These are phyloP conservation scores for Molossus alvarezi DNA, from an alignment of 2,797 vertebrate genomes.

Conservation along the genomic window DNA sequence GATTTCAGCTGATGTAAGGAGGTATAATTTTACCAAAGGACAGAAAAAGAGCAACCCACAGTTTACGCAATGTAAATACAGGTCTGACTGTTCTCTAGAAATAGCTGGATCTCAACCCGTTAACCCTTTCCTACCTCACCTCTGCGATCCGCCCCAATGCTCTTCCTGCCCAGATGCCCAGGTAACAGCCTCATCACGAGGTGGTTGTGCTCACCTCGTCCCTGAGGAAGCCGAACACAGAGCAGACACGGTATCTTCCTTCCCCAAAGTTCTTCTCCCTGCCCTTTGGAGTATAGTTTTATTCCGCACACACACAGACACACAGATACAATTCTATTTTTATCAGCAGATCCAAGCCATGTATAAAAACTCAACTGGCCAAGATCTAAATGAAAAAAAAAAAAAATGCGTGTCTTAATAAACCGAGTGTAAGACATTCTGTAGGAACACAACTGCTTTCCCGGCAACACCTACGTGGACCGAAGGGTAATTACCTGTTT, in stretches of 20 bases:
- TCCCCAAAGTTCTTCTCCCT: not conserved
- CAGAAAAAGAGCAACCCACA: conserved; percentile 48
- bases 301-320: not conserved
- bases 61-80: not conserved
- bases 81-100: not conserved
- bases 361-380: not conserved
- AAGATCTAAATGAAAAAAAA: not conserved
- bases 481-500: not conserved
- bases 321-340: not conserved
- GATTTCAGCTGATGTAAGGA: conserved; percentile 78
- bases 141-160: not conserved
- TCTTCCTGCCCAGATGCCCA: too few species aligned
- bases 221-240: too few species aligned
- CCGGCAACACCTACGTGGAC: not conserved
- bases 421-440: not conserved
- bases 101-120: not conserved
- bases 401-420: not conserved
- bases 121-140: not conserved
- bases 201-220: accelerated
- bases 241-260: not conserved
- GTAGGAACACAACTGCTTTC: not conserved
- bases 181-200: not conserved
- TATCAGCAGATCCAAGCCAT: not conserved
- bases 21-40: conserved; percentile 62
- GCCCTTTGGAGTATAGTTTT: not conserved